These are phyloP conservation scores for Nycticebus coucang DNA, from an alignment of 2,113 vertebrate genomes.

Conservation along the genomic window DNA sequence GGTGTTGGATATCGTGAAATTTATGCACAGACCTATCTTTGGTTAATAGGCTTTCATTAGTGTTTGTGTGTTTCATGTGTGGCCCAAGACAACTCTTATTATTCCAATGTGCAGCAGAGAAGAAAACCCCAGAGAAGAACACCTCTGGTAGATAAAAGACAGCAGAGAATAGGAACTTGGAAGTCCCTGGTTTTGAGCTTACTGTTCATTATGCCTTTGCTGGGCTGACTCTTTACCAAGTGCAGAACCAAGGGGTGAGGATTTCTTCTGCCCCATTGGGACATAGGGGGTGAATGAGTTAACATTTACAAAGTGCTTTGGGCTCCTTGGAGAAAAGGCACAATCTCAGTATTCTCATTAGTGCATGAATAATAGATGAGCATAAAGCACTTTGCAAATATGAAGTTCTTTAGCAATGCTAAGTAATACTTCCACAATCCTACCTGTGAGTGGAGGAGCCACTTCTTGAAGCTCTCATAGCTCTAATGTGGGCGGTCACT, in stretches of 20 bases:
- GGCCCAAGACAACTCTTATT: no score
- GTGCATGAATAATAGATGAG: slow-evolving; percentile 79
- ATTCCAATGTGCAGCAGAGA: no score
- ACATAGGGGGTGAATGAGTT: slow-evolving; percentile 74
- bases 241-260: slow-evolving; percentile 64
- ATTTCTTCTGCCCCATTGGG: slow-evolving; percentile 69
- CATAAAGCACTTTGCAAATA: slow-evolving; percentile 79
- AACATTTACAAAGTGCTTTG: slow-evolving; percentile 83
- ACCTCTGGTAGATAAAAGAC: background rate
- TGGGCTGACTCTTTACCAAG: slow-evolving; percentile 71
- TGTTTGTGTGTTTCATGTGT: no score
- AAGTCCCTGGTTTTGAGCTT: background rate
- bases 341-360: slow-evolving; percentile 81
- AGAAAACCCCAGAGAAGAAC: no score
- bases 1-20: no score
- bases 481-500: slow-evolving; percentile 20
- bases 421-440: slow-evolving; percentile 68
- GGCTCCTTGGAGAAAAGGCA: slow-evolving; percentile 79
- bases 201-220: slow-evolving; percentile 36
- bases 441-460: slow-evolving; percentile 58
- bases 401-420: slow-evolving; percentile 77
- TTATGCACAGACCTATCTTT: no score
- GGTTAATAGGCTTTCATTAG: no score
- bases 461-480: background rate
- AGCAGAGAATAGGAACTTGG: background rate